Base-by-base conservation (phyloP, 2,888 invertebrate genomes). In the Ephialtes manifestator region DNA sequence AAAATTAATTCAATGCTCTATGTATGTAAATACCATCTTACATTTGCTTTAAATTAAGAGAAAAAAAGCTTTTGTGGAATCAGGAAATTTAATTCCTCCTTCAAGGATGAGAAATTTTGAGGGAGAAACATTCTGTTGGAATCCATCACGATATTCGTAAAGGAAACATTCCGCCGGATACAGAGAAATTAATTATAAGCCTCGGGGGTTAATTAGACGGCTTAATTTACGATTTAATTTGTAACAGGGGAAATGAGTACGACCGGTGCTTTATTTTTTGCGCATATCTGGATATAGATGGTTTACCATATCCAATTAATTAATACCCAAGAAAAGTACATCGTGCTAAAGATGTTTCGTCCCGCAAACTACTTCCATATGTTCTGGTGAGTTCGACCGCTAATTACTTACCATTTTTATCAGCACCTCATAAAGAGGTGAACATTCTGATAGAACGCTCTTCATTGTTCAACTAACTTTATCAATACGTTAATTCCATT, bases 161-260 rank as follows among this genome's bases (percentile, higher is more conserved):
- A 53, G 31, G 70, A 74, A 72, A 70, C n/a, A 55, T 53, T 55
- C 55, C 55, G 0, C 13, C 24, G 55, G 55, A 24, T 24, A 13
- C 2, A 55, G 20, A 10, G 55, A 79, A 70, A 68, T 53, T 43
- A 63, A 75, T 75, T 53, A 75, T 60, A 31, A 15, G 46, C 55
- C 75, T 31, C 28, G 46, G 60, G 60, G 70, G 70, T 83, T 79
- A 83, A 83, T 78, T 83, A 78, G 74, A 74, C 74, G 74, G 28
- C 68, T 78, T 58, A 78, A 83, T 78, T 83, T 83, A 60, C 74
- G 58, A 78, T 78, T 83, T 83, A 72, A 83, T 78, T 83, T 67
- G 58, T 20, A 55, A 72, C 48, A n/a, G n/a, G n/a, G 48, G 10
- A 31, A 39, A 63, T 53, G 58, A 58, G 15, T 53, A 20, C 46